Evolutionary conservation across 2,888 invertebrate species (phyloP), one percentile per base, ranked within the genome.

Genomic region (Cheilosia vulpina): DNA sequence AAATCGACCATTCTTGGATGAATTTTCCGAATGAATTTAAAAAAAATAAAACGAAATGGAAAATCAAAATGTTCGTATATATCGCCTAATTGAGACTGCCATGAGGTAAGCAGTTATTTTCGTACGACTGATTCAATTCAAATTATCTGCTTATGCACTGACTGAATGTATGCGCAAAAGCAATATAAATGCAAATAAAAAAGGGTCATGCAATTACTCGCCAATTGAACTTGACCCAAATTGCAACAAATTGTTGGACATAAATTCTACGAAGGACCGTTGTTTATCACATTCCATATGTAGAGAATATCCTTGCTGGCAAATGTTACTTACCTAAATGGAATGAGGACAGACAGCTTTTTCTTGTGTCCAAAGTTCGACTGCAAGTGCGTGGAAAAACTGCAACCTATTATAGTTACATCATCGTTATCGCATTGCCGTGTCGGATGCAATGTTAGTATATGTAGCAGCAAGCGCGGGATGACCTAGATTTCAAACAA

Each of bases 51-150:
- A 24, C 11, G n/a, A 45, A 53, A 45, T 45, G 5, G 43, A 55
- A 73, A 55, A 41, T 52, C 24, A 13, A 52, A 24, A 24, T 27
- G 65, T 24, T 72, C 41, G 38, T 52, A 63, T 52, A 63, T 21
- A 47, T 27, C n/a, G 38, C 63, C 31, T 34, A 65, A 66, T 75
- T 34, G 50, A 63, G 27, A 2, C 57, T 58, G 52, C 13, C n/a
- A 41, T 65, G 75, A 75, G 57, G 75, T 66, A 75, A 75, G 57
- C 65, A 41, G 47, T 50, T 75, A 65, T 75, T 65, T 65, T 58
- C 21, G 47, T n/a, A 19, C 15, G 19, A 50, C 38, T 45, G 31
- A 17, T 55, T 55, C 2, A n/a, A 17, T 55, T 55, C 2, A n/a
- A 53, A 27, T 63, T 53, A 19, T 65, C 17, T 24, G 41, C 43